Conservation (phyloP, 2,113 vertebrate genomes). For the Cisticola juncidis region DNA sequence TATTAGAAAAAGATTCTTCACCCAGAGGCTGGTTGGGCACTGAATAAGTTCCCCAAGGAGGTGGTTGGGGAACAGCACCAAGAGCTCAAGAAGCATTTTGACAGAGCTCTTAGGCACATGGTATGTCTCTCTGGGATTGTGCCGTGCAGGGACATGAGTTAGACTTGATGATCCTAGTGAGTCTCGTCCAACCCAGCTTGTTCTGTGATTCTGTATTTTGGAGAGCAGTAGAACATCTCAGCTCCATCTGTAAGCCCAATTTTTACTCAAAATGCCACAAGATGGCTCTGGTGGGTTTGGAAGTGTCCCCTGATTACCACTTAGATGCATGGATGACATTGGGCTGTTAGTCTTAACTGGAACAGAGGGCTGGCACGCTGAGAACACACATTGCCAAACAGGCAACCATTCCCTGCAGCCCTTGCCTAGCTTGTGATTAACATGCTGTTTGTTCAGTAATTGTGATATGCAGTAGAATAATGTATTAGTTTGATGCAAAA, state of each 20-base stretch:
- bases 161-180: background rate
- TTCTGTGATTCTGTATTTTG: background rate
- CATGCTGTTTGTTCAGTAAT: background rate
- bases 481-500: background rate
- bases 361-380: background rate
- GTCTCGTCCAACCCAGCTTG: background rate
- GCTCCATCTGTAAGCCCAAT: background rate
- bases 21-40: background rate
- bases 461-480: background rate
- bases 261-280: conserved; percentile 5
- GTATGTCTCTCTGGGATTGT: fast-evolving
- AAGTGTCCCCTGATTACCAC: background rate
- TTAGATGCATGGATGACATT: background rate
- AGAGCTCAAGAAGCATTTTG: background rate
- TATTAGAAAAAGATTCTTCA: background rate
- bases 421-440: background rate
- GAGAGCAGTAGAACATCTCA: background rate
- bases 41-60: background rate
- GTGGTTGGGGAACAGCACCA: background rate
- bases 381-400: background rate
- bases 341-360: background rate
- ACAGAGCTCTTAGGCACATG: background rate
- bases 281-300: conserved; percentile 14
- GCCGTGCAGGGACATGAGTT: background rate
- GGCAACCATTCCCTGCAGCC: background rate